Evolutionary conservation across 92 coral and sea anemone genomes (phyloP), one percentile per base, ranked within the genome.

Genomic region (Blastomussa wellsi): DNA sequence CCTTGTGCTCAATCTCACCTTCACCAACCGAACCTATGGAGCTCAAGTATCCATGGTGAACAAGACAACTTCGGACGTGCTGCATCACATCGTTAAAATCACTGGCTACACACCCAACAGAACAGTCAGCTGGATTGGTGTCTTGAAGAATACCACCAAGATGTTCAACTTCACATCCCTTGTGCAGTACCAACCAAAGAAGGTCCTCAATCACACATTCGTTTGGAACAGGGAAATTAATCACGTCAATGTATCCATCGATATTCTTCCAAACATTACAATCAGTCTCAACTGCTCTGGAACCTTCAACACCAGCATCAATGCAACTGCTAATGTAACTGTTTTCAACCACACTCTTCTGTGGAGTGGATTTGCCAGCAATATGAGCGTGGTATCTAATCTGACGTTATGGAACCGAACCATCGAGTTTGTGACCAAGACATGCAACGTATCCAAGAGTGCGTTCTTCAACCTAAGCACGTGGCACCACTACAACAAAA

Each of bases 401-500:
- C 60, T 89, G 70, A 89, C 93, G 6, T 35, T 89, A 59, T 82
- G 92, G 89, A 92, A 92, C 42, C 92, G 95, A 17, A 92, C 95
- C 28, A 22, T 92, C 29, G 92, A 86, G 65, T 71, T 92, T 80
- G 89, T 82, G 64, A 78, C 90, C 88, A 84, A 57, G 42, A 88
- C 90, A 7, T 91, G 94, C 74, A 86, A 89, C 75, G 84, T 62
- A 74, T 84, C 88, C 65, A 76, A 59, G 7, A 60, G 86, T 62
- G 82, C 86, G 29, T 81, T 83, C 78, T 78, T 92, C 35, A 92
- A 92, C 42, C 81, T 92, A 17, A 92, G 93, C 82, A 89, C 95
- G 31, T 92, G 95, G 95, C 93, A 92, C 33, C 90, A 89, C 67
- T 65, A 60, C 69, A 83, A 89, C 83, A 83, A 75, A 80, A 82